These are phyloP conservation scores for Tragulus kanchil DNA, from an alignment of 2,113 vertebrate species.

Conservation along the genomic window DNA sequence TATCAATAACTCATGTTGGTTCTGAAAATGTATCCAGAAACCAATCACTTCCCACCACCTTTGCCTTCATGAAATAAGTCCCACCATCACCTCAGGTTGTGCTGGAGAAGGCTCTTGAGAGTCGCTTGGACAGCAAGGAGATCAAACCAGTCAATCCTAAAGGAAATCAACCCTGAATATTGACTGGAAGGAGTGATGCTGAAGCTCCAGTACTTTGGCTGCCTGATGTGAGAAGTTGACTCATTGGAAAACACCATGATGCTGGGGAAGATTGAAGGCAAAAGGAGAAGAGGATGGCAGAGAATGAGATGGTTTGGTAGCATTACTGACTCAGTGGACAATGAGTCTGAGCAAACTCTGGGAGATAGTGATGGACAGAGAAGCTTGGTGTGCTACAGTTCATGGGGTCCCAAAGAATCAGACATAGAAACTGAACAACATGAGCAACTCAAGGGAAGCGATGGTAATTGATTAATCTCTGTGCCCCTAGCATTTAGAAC, in stretches of 20 bases:
- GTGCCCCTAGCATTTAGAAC: neutral
- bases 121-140: neutral
- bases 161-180: neutral
- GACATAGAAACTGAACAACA: neutral
- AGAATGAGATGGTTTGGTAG: neutral
- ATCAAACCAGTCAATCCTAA: neutral
- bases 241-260: neutral
- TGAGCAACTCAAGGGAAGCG: slow-evolving; percentile 28
- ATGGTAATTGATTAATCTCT: neutral
- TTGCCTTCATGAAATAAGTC: neutral
- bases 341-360: neutral
- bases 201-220: neutral
- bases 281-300: neutral
- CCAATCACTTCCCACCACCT: neutral
- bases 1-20: neutral
- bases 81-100: neutral
- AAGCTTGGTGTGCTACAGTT: neutral
- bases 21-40: neutral
- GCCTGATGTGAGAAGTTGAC: neutral
- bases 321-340: neutral
- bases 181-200: neutral
- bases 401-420: neutral
- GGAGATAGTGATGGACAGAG: neutral
- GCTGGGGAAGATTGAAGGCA: neutral
- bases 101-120: neutral